Evolutionary conservation across 2,797 vertebrate genomes (phyloP).

Genomic region (Sphenopsis melanotis): DNA sequence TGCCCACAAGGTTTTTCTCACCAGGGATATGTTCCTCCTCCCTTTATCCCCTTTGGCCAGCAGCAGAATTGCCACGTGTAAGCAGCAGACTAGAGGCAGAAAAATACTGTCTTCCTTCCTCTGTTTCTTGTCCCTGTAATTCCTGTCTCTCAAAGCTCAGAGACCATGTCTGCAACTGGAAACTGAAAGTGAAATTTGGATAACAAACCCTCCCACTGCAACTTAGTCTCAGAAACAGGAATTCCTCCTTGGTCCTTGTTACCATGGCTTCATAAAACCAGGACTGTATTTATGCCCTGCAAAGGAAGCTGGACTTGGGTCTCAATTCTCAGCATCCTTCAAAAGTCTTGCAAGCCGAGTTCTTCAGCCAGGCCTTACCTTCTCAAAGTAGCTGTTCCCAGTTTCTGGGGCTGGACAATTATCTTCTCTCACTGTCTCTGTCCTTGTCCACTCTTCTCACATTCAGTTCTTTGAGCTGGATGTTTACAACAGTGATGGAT

Average conservation of each 20-base stretch:
- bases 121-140: neutral
- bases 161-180: neutral
- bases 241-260: neutral
- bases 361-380: neutral
- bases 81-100: neutral
- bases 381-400: neutral
- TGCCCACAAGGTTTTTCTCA: neutral
- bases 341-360: neutral
- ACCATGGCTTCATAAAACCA: neutral
- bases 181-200: neutral
- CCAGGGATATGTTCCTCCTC: neutral
- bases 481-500: constrained; percentile 93
- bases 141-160: neutral
- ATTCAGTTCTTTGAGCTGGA: constrained; percentile 91
- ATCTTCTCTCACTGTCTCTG: neutral
- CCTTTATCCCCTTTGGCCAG: neutral
- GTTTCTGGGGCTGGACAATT: neutral
- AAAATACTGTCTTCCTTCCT: neutral
- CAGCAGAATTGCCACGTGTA: neutral
- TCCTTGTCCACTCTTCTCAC: neutral
- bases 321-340: neutral
- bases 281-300: neutral
- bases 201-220: neutral
- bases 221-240: neutral
- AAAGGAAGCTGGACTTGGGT: neutral